Conservation (phyloP, 2,113 vertebrate species). For the Dolichallabes microphthalmus region DNA sequence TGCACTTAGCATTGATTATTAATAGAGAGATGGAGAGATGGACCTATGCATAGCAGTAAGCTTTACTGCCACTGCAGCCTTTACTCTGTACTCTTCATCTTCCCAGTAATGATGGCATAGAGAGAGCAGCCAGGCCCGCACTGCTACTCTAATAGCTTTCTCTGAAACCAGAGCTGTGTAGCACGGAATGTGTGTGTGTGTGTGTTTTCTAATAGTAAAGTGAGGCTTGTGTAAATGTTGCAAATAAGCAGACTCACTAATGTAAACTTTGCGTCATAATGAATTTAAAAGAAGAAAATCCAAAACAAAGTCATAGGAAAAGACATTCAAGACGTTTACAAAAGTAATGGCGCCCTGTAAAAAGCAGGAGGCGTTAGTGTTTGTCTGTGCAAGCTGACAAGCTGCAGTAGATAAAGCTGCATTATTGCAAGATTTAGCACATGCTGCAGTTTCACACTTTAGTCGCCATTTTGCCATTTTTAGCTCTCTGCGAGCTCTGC, state of each 20-base stretch:
- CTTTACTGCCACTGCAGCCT: conserved; percentile 15
- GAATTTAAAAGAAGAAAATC: not conserved
- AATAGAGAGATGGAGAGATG: conserved; percentile 53
- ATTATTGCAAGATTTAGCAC: not conserved
- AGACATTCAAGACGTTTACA: not conserved
- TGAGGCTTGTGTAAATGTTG: not conserved
- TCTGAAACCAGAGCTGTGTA: conserved; percentile 17
- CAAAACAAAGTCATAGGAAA: no score
- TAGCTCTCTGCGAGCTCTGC: not conserved
- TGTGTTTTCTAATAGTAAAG: conserved; percentile 4
- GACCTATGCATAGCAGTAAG: not conserved
- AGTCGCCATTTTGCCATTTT: not conserved
- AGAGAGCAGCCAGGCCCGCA: conserved; percentile 40
- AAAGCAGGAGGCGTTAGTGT: not conserved
- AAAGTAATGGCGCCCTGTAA: not conserved
- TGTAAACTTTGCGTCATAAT: no score
- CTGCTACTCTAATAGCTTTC: conserved; percentile 38
- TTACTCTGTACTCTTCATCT: conserved; percentile 34
- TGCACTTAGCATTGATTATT: conserved; percentile 74
- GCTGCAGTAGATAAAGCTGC: not conserved
- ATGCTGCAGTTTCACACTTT: not conserved
- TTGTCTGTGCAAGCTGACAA: not conserved
- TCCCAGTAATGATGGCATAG: conserved; percentile 42
- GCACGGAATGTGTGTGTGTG: conserved; percentile 26
- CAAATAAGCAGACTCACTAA: not conserved